Base-by-base conservation (phyloP, 2,113 vertebrate species). In the Hemiprocne comata region DNA sequence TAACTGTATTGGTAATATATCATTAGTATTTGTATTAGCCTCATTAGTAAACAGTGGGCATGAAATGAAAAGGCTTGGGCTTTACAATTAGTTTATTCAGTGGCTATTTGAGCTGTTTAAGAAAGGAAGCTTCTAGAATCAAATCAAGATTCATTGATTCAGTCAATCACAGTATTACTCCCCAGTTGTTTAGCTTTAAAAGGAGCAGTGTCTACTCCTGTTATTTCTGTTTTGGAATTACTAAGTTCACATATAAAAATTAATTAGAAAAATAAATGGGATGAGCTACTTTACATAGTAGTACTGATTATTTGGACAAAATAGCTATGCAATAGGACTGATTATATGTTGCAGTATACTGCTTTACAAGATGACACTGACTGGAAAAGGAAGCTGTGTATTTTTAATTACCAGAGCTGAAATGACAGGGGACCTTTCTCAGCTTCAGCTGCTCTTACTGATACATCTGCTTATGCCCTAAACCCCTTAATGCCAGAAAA, bases 191-290 rank as follows among this genome's bases (percentile, higher is more conserved):
- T 75, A 16, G 11, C 44, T 96, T 80, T 50, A 50, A 84, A 70
- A 70, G 42, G 24, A 75, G 51, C 10, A 25, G 33, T 67, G 24
- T 74, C 58, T 90, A 21, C 38, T 76, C 5, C 16, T 82, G 9
- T 71, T 85, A 31, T 84, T 89, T 85, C 76, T 93, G 24, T 25
- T 83, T 83, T 28, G 36, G n/a, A 82, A 87, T 72, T 33, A 50
- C 42, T 72, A 34, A 44, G 12, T 87, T 94, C 8, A 48, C 42
- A 64, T 67, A 40, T 46, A 42, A 82, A 76, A n/a, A 77, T 67
- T 77, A 76, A 92, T 55, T 82, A 71, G 50, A 77, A 94, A 82
- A 95, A 87, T 80, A 73, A 94, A 36, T 54, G 20, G 21, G 25
- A 44, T 85, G 36, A 77, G 40, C 64, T 85, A 51, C 69, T 83